Percentiles rank a stretch among this genome's conserved stretches.
These are phyloP conservation scores for Eristalis arbustorum DNA, from an alignment of 2,888 invertebrate species.

Conservation along the genomic window DNA sequence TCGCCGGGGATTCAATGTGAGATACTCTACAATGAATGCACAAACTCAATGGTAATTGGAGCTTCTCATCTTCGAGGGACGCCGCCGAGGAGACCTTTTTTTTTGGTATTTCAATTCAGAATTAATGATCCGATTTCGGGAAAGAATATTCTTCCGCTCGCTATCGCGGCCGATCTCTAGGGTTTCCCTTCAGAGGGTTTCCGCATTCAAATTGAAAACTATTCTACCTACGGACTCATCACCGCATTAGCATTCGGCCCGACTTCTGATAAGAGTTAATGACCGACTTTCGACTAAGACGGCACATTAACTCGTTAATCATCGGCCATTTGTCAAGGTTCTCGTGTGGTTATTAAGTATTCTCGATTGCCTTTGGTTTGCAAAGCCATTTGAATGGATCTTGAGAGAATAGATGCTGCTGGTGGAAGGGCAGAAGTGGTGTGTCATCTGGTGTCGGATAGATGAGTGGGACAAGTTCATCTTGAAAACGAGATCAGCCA, in stretches of 20 bases:
- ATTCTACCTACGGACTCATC: neutral
- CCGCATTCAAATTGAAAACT: neutral
- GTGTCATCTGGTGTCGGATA: neutral
- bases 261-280: neutral
- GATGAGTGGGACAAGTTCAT: neutral
- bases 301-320: neutral
- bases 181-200: no score
- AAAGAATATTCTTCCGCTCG: no score
- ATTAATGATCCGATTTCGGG: neutral
- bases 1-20: neutral
- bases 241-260: neutral
- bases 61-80: neutral
- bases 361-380: neutral
- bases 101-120: neutral
- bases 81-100: neutral
- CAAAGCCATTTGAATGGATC: neutral
- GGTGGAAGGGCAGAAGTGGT: neutral
- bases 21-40: constrained; percentile 28
- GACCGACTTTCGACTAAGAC: neutral
- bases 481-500: neutral
- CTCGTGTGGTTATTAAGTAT: neutral
- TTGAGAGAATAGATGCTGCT: neutral
- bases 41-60: constrained; percentile 42
- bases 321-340: neutral
- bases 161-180: no score